Base-by-base conservation (phyloP, 2,888 invertebrate genomes). In the Watsonalla binaria region DNA sequence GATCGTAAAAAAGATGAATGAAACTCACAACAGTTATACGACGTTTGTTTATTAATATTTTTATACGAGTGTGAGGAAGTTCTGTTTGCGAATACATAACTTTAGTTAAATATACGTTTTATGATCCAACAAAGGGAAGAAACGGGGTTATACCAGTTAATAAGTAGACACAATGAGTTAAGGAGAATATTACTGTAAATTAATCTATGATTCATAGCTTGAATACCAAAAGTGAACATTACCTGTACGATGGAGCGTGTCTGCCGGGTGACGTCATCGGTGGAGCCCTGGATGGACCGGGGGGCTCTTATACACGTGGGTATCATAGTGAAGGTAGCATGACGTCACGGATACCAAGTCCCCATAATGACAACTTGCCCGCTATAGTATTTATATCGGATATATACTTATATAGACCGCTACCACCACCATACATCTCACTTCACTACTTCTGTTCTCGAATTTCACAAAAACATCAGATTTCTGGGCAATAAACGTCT, bases 191-290 rank as follows among this genome's bases (percentile, higher is more conserved):
- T 37, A 46, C 14, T 49, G 8, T 39, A 15, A 37, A 15, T 34
- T 49, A 49, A 37, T 14, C 11, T 14, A 9, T 49, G 49, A 39
- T 37, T 49, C 14, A 49, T 15, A 37, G 35, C 14, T 37, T 37
- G 24, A 49, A 37, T 49, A 49, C 39, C 53, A 51, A 46, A 45
- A 53, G 39, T 34, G n/a, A 47, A 57, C 9, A 45, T 76, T 83
- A 94, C 95, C 94, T 95, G 95, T 72, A 93, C 93, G 80, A 93
- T 95, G 76, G 93, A 94, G 76, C 92, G 93, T 60, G 93, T 94
- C 82, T 93, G 93, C 58, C 92, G 86, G 52, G 92, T 93, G 83
- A 96, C 94, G 84, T 96, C 95, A 86, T 96, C 96, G 62, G 93
- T 94, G 65, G 96, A 95, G 70, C 95, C 95, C 84, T 95, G 95